These are phyloP conservation scores for Misgurnus anguillicaudatus DNA, from an alignment of 2,113 vertebrate species.

Conservation along the genomic window DNA sequence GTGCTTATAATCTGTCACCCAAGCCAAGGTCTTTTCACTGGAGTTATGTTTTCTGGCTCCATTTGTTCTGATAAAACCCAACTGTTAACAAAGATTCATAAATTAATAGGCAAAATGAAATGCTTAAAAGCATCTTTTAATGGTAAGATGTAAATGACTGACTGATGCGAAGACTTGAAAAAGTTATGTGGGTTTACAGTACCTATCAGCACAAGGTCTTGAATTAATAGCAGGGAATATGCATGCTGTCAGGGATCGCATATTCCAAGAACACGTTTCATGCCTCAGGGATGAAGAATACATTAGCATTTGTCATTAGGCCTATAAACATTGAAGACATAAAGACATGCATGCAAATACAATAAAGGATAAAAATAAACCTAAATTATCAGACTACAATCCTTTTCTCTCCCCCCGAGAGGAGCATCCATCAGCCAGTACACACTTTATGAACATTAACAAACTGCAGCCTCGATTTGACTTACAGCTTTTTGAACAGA, in stretches of 20 bases:
- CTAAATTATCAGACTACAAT: conserved; percentile 41
- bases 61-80: conserved; percentile 18
- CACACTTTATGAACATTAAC: conserved; percentile 7
- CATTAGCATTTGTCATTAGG: conserved; percentile 38
- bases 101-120: neutral
- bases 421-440: neutral
- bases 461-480: neutral
- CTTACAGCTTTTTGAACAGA: neutral
- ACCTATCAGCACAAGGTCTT: conserved; percentile 7
- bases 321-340: conserved; percentile 22
- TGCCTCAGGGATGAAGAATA: conserved; percentile 45
- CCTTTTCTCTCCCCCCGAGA: conserved; percentile 7
- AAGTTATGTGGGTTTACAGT: neutral
- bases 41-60: conserved; percentile 13
- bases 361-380: conserved; percentile 39
- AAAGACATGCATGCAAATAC: conserved; percentile 40
- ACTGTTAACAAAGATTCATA: neutral
- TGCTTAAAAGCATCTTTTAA: too few relatives aligned
- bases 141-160: neutral
- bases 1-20: neutral
- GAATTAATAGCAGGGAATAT: conserved; percentile 48
- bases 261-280: conserved; percentile 45
- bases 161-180: neutral
- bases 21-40: neutral
- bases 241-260: conserved; percentile 39